A percentile compares a stretch with the other conserved stretches of the same genome.
phyloP scores from a whole-genome alignment of 1,140 invertebrate genomes.

The Tyrophagus putrescentiae region DNA sequence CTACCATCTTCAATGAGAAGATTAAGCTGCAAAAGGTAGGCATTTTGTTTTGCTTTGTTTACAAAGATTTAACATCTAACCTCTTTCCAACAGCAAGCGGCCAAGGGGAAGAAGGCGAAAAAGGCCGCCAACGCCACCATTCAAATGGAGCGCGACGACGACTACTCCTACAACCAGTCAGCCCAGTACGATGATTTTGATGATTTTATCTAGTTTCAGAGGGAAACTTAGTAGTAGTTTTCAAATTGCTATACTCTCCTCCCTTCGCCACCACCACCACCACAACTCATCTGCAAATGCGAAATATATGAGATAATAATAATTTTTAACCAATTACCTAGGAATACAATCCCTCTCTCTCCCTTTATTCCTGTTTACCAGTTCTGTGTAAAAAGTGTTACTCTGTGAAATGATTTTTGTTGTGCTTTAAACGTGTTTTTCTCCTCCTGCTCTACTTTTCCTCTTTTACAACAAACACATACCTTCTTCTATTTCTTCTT shows the following conservation, averaged over 20 bases:
- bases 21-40: conserved; percentile 46
- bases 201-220: conserved; percentile 28
- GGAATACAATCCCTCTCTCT: too few relatives aligned
- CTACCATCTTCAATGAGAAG: conserved; percentile 63
- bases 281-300: too few relatives aligned
- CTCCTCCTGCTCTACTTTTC: too few relatives aligned
- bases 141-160: conserved; percentile 19
- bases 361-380: neutral
- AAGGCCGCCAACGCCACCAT: conserved; percentile 8
- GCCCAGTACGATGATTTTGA: conserved; percentile 25
- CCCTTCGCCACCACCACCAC: too few relatives aligned
- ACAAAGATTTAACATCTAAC: conserved; percentile 4
- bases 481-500: too few relatives aligned
- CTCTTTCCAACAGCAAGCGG: neutral
- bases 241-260: too few relatives aligned
- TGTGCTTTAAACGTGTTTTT: too few relatives aligned
- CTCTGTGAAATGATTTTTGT: too few relatives aligned
- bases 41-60: neutral
- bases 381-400: too few relatives aligned
- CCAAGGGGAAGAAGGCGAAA: conserved; percentile 4
- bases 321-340: too few relatives aligned
- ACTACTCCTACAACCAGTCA: conserved; percentile 17
- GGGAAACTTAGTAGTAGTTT: neutral
- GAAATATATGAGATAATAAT: too few relatives aligned
- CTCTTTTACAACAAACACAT: too few relatives aligned